Percentiles rank a stretch among this genome's conserved stretches.
Evolutionary conservation across 2,888 invertebrate genomes (phyloP).

Genomic region (Caenorhabditis sulstoni): DNA sequence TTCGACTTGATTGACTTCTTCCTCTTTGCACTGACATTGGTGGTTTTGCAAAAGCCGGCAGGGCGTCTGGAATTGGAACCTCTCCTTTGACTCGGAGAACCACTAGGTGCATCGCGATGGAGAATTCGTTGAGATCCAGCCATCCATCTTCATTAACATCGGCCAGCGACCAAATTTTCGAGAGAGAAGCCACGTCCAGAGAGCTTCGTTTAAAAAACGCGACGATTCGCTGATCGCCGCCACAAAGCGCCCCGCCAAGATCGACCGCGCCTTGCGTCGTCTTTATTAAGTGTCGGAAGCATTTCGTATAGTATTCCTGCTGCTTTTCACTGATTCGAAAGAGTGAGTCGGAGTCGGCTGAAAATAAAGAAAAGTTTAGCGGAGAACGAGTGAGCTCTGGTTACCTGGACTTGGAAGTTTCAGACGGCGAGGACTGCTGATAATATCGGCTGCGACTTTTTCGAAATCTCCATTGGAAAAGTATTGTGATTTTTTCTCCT

Average conservation of each 20-base stretch:
- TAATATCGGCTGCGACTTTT: constrained; percentile 69
- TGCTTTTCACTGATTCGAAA: constrained; percentile 77
- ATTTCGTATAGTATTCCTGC: constrained; percentile 77
- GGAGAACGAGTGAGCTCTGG: neutral
- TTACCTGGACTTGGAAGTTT: constrained; percentile 44
- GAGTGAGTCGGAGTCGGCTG: constrained; percentile 55
- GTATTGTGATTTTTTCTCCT: constrained; percentile 65
- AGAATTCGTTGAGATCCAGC: constrained; percentile 79
- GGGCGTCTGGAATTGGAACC: constrained; percentile 69
- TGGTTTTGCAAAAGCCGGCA: constrained; percentile 67
- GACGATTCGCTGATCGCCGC: constrained; percentile 74
- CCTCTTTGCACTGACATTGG: constrained; percentile 29
- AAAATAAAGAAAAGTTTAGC: constrained; percentile 7
- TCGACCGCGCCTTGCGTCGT: constrained; percentile 65
- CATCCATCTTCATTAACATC: constrained; percentile 81
- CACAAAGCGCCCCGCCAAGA: constrained; percentile 73
- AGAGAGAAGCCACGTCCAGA: constrained; percentile 71
- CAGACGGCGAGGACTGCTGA: constrained; percentile 62
- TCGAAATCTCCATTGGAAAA: constrained; percentile 73
- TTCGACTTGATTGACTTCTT: neutral
- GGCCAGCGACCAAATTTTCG: constrained; percentile 78
- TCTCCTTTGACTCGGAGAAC: constrained; percentile 79
- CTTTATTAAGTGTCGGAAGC: constrained; percentile 75
- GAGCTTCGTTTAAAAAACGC: constrained; percentile 77
- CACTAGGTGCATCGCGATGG: constrained; percentile 80